Evolutionary conservation across 2,797 vertebrate species (phyloP).

Genomic region (Ficedula albicollis): DNA sequence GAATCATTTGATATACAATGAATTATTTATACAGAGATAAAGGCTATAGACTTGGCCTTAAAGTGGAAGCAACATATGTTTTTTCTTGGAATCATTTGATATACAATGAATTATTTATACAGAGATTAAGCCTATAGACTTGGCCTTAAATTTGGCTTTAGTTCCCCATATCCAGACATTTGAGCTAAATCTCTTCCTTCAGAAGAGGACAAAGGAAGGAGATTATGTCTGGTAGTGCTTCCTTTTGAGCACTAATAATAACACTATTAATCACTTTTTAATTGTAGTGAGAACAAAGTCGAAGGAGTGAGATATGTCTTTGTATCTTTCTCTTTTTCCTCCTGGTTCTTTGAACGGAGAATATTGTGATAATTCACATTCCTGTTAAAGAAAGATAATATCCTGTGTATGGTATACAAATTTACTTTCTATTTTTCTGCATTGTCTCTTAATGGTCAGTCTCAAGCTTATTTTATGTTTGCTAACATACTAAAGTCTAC

Average conservation of each 20-base stretch:
- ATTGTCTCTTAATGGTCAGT: not conserved
- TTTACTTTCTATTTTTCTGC: not conserved
- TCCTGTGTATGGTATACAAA: not conserved
- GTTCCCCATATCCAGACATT: not conserved
- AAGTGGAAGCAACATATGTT: not conserved
- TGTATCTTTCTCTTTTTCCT: not conserved
- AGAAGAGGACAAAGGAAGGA: not conserved
- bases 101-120: not conserved
- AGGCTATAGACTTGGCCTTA: not conserved
- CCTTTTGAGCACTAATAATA: not conserved
- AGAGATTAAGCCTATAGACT: not conserved
- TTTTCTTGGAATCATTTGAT: not conserved
- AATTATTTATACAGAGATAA: not conserved
- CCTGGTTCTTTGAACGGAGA: not conserved
- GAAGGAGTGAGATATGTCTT: accelerated
- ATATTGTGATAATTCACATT: not conserved
- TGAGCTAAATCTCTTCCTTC: not conserved
- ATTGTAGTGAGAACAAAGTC: not conserved
- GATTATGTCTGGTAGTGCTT: not conserved
- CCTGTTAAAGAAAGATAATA: not conserved
- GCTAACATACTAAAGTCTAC: not conserved
- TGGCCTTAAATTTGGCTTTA: not conserved
- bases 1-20: not conserved
- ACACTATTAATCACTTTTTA: not conserved
- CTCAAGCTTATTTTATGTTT: not conserved